A percentile compares a stretch with the other conserved stretches of the same genome.
Evolutionary conservation across 2,888 invertebrate genomes (phyloP).

Genomic region (Sinopyrophorus schimmeli): DNA sequence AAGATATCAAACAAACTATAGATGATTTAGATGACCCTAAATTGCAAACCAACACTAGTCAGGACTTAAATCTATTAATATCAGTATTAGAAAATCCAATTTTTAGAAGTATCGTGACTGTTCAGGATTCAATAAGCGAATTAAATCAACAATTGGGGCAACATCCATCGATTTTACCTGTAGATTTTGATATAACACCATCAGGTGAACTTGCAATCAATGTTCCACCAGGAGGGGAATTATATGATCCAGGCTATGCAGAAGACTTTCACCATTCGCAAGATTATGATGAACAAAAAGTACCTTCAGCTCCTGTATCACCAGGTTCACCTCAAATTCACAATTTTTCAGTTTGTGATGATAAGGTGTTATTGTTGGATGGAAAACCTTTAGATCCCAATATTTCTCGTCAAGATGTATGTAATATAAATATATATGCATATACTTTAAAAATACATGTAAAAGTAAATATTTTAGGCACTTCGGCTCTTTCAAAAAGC

Average conservation of each 20-base stretch:
- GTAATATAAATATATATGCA: conserved; percentile 6
- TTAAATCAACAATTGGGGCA: conserved; percentile 84
- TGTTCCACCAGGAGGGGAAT: conserved; percentile 62
- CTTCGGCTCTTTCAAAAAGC: conserved; percentile 75
- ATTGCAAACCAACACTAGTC: conserved; percentile 71
- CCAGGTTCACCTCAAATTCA: conserved; percentile 71
- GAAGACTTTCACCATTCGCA: conserved; percentile 54
- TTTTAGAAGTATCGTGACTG: conserved; percentile 84
- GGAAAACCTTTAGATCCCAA: conserved; percentile 76
- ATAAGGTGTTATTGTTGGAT: conserved; percentile 84
- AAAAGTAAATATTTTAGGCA: conserved; percentile 51
- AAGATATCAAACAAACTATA: conserved; percentile 83
- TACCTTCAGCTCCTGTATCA: conserved; percentile 75
- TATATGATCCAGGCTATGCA: conserved; percentile 61
- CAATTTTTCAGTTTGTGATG: conserved; percentile 75
- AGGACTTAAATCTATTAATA: conserved; percentile 81
- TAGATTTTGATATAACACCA: conserved; percentile 89
- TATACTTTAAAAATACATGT: neutral
- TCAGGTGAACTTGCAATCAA: conserved; percentile 70
- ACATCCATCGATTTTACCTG: conserved; percentile 90
- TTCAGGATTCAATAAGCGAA: conserved; percentile 88
- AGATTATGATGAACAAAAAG: conserved; percentile 77
- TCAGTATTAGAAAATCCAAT: conserved; percentile 88
- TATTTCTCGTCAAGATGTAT: conserved; percentile 80
- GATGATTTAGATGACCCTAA: conserved; percentile 84